Evolutionary conservation across 1,140 invertebrate species (phyloP).

Genomic region (Arctopsyche grandis): DNA sequence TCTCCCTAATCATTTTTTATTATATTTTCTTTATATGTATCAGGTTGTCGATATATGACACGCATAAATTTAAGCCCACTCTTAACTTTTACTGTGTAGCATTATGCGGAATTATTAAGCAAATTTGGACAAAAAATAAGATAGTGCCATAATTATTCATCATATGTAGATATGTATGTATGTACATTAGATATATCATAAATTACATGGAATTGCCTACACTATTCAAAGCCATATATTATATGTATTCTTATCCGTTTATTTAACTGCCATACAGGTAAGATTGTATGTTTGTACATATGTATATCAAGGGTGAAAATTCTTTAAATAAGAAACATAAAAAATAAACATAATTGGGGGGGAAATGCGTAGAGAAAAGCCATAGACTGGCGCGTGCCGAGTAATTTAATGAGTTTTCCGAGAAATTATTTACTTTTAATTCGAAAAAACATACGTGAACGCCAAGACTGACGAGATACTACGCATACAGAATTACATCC

Average conservation of each 20-base stretch:
- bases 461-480: background rate
- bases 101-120: background rate
- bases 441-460: constrained; percentile 6
- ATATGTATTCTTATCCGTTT: no score
- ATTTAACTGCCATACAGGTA: no score
- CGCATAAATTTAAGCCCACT: background rate
- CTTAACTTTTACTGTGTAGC: no score
- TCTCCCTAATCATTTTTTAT: no score
- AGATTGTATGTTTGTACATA: no score
- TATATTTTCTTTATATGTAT: background rate
- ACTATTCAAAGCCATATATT: no score
- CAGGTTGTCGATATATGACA: background rate
- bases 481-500: background rate
- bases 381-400: background rate
- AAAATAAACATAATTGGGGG: no score
- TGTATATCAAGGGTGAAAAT: no score
- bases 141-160: background rate
- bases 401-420: background rate
- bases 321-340: no score
- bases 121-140: background rate
- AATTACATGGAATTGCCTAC: no score
- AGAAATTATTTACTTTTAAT: background rate
- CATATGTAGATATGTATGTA: background rate
- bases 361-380: no score
- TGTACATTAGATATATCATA: no score